Evolutionary conservation across 2,888 invertebrate genomes (phyloP), one percentile per base, ranked within the genome.

Genomic region (Sinhomidia bicolor): DNA sequence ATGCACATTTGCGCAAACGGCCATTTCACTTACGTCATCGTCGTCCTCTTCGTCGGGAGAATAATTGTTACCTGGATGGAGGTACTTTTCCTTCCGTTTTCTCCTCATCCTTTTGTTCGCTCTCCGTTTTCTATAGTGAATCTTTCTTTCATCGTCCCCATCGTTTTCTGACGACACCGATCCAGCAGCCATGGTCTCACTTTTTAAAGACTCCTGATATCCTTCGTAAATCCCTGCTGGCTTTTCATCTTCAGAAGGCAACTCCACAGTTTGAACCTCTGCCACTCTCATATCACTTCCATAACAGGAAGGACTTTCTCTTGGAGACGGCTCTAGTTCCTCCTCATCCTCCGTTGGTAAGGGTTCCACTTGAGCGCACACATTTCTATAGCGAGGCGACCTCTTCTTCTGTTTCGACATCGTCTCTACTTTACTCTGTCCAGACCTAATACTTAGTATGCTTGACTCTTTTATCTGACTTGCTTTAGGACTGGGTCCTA

Each of bases 211-310:
- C 23, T 41, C 44, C 44, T 71, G 44, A 44, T 44, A 71, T 3
- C 71, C 71, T 71, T 71, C 71, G 23, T 71, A 71, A 9, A 71
- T 20, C 23, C 71, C 71, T 1, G 71, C 71, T 17, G 71, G 71
- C 26, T 44, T 71, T 44, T 71, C 71, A n/a, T 71, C 71, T 44
- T 71, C 71, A 1, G 44, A 44, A 1, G 71, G 71, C 71, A 71
- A 20, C 14, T 44, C 44, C 71, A 41, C 20, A 9, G 5, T 7
- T 44, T 14, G 10, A 20, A 44, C 71, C 12, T 44, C 26, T 5
- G 6, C 10, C 26, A 20, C 12, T 23, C 32, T 65, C 32, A 20
- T 20, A 2, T 4, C 14, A 26, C 12, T 14, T 62, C 9, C 20
- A 6, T 54, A 20, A 17, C 17, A 20, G 26, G 12, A 4, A 17